Conservation (phyloP, 2,797 vertebrate genomes). For the Nannoperca obscura region DNA sequence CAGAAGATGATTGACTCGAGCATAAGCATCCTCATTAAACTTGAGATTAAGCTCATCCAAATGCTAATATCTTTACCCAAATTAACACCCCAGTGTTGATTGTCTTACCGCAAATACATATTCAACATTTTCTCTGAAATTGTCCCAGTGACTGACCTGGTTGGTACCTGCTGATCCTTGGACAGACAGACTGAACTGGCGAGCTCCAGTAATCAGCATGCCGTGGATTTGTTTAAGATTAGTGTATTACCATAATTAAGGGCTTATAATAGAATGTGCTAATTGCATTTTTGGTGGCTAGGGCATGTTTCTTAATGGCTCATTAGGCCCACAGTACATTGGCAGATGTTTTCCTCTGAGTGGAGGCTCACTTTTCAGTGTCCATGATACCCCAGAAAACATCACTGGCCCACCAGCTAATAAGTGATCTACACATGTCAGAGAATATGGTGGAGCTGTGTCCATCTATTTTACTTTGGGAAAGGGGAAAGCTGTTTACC, state of each 20-base stretch:
- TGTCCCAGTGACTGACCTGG: conserved; percentile 82
- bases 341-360: conserved; percentile 86
- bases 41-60: conserved; percentile 76
- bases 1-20: conserved; percentile 66
- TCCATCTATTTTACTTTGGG: conserved; percentile 61
- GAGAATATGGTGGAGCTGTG: conserved; percentile 60
- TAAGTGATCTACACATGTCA: conserved; percentile 57
- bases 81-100: conserved; percentile 77
- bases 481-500: conserved; percentile 69
- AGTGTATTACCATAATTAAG: conserved; percentile 88
- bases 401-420: conserved; percentile 51
- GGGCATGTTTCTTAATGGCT: conserved; percentile 89
- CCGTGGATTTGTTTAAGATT: conserved; percentile 89
- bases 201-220: conserved; percentile 83
- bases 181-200: conserved; percentile 81
- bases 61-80: conserved; percentile 81
- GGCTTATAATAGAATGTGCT: conserved; percentile 89
- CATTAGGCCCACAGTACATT: conserved; percentile 86
- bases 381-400: conserved; percentile 66
- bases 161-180: conserved; percentile 83
- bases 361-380: conserved; percentile 73
- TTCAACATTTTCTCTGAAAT: conserved; percentile 84
- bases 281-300: conserved; percentile 89
- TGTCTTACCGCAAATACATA: conserved; percentile 78
- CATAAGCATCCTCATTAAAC: conserved; percentile 81